A percentile compares a stretch with the other conserved stretches of the same genome.
Conservation (phyloP, 2,888 invertebrate species). For the Drosophila kanekoi region DNA sequence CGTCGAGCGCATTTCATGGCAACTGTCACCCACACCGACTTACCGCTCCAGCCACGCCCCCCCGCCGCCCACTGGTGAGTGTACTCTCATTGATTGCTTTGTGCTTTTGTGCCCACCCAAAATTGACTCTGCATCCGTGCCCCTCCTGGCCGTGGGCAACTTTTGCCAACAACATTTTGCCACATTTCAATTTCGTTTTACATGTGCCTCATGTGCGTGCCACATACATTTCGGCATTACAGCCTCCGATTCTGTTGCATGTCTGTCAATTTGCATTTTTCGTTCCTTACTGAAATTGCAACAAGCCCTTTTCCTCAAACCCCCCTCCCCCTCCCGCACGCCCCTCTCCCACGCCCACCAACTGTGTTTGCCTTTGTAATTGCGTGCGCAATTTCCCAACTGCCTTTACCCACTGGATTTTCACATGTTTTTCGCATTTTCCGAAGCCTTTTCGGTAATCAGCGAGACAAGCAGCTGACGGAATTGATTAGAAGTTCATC, state of each 20-base stretch:
- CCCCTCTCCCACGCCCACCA: neutral
- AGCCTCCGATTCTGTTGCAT: conserved; percentile 58
- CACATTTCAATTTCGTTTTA: conserved; percentile 52
- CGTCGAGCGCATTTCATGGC: conserved; percentile 46
- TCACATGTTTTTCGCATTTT: conserved; percentile 19
- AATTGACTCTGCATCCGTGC: conserved; percentile 6
- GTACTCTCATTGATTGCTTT: conserved; percentile 52
- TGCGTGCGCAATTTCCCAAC: conserved; percentile 44
- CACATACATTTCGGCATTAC: conserved; percentile 3
- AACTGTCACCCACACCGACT: neutral
- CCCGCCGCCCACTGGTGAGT: neutral
- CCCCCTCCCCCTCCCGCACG: neutral
- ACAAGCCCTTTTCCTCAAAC: neutral
- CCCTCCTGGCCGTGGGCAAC: neutral
- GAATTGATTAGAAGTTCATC: conserved; percentile 15
- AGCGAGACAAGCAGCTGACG: conserved; percentile 27
- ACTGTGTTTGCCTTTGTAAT: conserved; percentile 51
- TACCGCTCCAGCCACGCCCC: neutral
- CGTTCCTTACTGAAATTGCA: conserved; percentile 27
- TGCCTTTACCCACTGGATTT: conserved; percentile 25
- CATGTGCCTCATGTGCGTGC: conserved; percentile 38
- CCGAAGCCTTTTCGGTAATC: conserved; percentile 30
- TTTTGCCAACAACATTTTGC: neutral
- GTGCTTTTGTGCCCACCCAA: conserved; percentile 34
- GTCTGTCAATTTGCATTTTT: conserved; percentile 72